Evolutionary conservation across 2,888 invertebrate genomes (phyloP).

Genomic region (Pterobdella sp.): DNA sequence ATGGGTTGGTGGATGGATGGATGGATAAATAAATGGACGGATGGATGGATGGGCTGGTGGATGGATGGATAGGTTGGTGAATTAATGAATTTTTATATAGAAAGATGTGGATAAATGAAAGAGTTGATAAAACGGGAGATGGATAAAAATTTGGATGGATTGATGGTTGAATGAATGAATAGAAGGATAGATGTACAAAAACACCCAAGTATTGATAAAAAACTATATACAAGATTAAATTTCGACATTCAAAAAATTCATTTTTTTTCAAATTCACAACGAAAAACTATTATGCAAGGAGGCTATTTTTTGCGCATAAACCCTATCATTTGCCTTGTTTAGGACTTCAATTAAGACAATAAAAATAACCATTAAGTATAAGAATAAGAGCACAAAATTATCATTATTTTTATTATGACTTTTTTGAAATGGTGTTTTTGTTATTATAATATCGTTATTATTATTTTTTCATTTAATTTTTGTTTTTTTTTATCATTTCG

Average conservation of each 20-base stretch:
- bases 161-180: neutral
- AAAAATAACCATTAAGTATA: too few species aligned
- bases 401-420: neutral
- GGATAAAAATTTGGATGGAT: neutral
- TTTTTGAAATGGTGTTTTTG: neutral
- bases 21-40: neutral
- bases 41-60: neutral
- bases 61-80: conserved; percentile 4
- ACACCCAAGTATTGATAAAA: neutral
- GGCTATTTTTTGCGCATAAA: too few species aligned
- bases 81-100: neutral
- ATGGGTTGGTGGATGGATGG: conserved; percentile 1
- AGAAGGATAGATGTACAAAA: neutral
- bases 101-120: neutral
- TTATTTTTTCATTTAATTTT: neutral
- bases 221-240: neutral
- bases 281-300: too few species aligned
- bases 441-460: neutral
- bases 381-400: too few species aligned
- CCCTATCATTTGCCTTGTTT: too few species aligned
- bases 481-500: neutral
- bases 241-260: neutral
- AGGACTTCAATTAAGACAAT: too few species aligned
- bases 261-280: too few species aligned
- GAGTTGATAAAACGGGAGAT: neutral